Evolutionary conservation across 2,888 invertebrate species (phyloP).

Genomic region (Lydus trimaculatus): DNA sequence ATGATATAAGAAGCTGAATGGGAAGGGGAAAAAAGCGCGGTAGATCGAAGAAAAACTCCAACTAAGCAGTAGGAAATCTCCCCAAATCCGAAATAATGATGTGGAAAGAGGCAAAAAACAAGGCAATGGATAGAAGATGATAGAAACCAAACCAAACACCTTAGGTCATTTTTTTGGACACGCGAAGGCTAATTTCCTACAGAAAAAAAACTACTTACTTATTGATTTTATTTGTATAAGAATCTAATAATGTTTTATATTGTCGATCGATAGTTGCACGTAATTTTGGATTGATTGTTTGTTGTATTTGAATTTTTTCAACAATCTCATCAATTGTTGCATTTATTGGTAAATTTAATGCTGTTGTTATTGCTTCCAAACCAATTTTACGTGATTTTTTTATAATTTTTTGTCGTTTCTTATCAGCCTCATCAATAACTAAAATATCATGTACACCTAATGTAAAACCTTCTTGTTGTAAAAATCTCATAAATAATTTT

Average conservation of each 20-base stretch:
- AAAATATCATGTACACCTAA: slow-evolving; percentile 95
- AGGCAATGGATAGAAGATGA: too few species aligned
- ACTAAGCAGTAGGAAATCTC: too few species aligned
- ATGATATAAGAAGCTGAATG: too few species aligned
- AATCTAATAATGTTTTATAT: slow-evolving; percentile 81
- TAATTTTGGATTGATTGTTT: slow-evolving; percentile 76
- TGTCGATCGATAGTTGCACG: slow-evolving; percentile 82
- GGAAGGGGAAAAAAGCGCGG: too few species aligned
- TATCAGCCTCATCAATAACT: slow-evolving; percentile 76
- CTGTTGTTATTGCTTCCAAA: slow-evolving; percentile 61
- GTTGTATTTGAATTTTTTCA: slow-evolving; percentile 74
- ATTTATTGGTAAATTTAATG: slow-evolving; percentile 72
- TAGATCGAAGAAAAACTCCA: too few species aligned
- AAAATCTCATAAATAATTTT: slow-evolving; percentile 87
- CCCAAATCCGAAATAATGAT: too few species aligned
- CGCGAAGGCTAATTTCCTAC: too few species aligned
- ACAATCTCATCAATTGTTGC: slow-evolving; percentile 67
- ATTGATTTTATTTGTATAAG: slow-evolving; percentile 90
- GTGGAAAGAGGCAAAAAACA: too few species aligned
- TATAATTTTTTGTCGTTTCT: slow-evolving; percentile 74
- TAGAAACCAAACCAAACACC: too few species aligned
- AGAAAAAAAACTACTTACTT: slow-evolving; percentile 67
- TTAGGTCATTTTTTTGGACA: too few species aligned
- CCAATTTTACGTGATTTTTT: slow-evolving; percentile 65
- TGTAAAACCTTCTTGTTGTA: slow-evolving; percentile 93